Evolutionary conservation across 2,888 invertebrate species (phyloP).

Genomic region (Leptopilina myrica): DNA sequence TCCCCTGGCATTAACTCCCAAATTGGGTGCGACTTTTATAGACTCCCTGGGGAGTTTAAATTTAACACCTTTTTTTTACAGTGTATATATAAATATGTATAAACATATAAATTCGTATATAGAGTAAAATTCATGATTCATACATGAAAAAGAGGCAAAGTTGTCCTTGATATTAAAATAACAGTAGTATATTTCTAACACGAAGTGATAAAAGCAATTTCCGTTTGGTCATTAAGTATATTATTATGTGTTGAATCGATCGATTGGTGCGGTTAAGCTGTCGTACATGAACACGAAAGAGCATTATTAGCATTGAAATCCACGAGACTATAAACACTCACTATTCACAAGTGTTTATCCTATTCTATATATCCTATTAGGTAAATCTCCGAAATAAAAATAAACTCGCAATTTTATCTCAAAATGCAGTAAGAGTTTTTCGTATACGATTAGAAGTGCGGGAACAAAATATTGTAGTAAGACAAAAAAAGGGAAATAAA

Average conservation of each 20-base stretch:
- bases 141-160: not conserved
- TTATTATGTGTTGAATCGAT: constrained; percentile 24
- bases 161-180: constrained; percentile 29
- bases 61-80: too few species aligned
- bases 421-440: too few species aligned
- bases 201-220: constrained; percentile 25
- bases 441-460: too few species aligned
- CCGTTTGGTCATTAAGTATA: constrained; percentile 23
- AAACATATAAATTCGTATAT: not conserved
- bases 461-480: too few species aligned
- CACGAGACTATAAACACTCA: constrained; percentile 24
- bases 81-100: too few species aligned
- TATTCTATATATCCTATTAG: constrained; percentile 13
- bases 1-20: too few species aligned
- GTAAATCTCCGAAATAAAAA: constrained; percentile 5
- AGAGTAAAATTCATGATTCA: not conserved
- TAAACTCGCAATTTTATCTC: not conserved
- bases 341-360: constrained; percentile 27
- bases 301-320: constrained; percentile 37
- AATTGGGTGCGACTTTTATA: too few species aligned
- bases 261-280: constrained; percentile 12
- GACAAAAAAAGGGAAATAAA: too few species aligned
- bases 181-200: constrained; percentile 20
- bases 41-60: too few species aligned
- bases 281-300: constrained; percentile 18